Evolutionary conservation across 2,888 invertebrate genomes (phyloP).

Genomic region (Punctoribates punctum): DNA sequence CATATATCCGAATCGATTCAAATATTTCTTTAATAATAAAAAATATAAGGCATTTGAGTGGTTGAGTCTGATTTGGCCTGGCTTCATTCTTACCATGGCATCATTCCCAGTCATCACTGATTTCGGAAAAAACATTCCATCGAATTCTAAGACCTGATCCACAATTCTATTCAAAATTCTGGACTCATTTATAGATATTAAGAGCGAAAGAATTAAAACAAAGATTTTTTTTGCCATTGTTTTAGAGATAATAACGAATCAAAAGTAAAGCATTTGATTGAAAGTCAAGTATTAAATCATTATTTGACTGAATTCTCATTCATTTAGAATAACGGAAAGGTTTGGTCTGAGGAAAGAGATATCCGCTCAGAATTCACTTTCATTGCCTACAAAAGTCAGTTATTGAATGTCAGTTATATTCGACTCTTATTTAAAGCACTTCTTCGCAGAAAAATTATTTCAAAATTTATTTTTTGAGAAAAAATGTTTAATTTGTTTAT

Average conservation of each 20-base stretch:
- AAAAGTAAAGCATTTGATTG: not conserved
- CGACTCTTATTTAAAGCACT: no score
- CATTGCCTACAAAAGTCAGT: not conserved
- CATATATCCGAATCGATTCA: slow-evolving; percentile 37
- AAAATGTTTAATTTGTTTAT: not conserved
- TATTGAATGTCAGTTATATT: not conserved
- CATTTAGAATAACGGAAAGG: not conserved
- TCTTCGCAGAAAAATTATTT: not conserved
- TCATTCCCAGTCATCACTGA: not conserved
- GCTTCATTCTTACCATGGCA: slow-evolving; percentile 29
- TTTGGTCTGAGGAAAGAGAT: not conserved
- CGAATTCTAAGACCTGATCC: not conserved
- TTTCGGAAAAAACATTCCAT: slow-evolving; percentile 11
- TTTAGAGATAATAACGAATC: not conserved
- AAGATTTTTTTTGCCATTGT: no score
- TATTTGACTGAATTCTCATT: not conserved
- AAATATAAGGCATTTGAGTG: not conserved
- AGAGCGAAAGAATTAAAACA: no score
- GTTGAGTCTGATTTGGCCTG: no score
- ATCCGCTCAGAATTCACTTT: not conserved
- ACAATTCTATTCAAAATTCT: not conserved
- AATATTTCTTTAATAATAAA: slow-evolving; percentile 17
- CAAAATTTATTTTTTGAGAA: not conserved
- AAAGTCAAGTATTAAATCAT: not conserved
- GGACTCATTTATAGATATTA: no score